Evolutionary conservation across 2,797 vertebrate genomes (phyloP).

Genomic region (Jordanella pulchra): DNA sequence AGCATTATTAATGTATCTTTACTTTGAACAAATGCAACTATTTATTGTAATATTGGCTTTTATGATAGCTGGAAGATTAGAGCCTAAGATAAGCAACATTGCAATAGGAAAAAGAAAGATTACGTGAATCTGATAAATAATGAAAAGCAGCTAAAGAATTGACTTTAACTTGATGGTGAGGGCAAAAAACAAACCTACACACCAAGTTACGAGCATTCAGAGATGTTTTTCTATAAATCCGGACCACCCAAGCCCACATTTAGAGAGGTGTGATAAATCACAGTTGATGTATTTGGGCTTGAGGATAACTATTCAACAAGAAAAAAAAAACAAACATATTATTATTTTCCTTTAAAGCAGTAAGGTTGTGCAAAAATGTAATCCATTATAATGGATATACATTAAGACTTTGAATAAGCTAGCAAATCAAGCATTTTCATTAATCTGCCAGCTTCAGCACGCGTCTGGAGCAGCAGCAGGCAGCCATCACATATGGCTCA

Average conservation of each 20-base stretch:
- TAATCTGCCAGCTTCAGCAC: not conserved
- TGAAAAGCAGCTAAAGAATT: no score
- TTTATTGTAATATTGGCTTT: no score
- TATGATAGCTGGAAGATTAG: no score
- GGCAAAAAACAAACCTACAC: not conserved
- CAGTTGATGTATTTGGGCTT: not conserved
- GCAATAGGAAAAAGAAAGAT: no score
- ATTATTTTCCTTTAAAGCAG: not conserved
- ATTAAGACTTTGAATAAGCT: not conserved
- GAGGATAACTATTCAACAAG: not conserved
- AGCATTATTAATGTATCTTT: no score
- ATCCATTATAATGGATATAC: not conserved
- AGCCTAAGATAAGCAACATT: no score
- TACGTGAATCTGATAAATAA: no score
- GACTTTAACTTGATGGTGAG: no score
- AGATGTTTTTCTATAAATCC: not conserved
- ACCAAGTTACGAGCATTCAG: not conserved
- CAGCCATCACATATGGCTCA: constrained; percentile 6
- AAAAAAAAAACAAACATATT: not conserved
- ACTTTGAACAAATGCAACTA: no score
- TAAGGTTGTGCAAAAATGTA: not conserved
- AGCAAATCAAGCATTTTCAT: not conserved
- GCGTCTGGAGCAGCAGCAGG: constrained; percentile 9
- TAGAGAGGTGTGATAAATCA: not conserved
- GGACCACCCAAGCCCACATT: not conserved